Conservation (phyloP, 2,797 vertebrate species). For the Pangasius krempfi region DNA sequence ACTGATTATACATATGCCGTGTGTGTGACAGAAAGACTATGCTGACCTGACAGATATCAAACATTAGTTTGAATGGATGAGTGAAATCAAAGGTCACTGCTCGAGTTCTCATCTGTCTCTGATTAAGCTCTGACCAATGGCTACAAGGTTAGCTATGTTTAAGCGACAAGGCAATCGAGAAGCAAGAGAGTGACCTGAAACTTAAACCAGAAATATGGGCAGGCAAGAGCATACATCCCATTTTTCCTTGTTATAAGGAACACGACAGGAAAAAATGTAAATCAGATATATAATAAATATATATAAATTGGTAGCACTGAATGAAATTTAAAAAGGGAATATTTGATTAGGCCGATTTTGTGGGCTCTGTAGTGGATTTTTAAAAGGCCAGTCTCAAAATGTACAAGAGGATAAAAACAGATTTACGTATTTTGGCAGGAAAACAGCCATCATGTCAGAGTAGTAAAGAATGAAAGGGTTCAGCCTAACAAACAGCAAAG, state of each 20-base stretch:
- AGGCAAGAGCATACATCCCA: constrained; percentile 17
- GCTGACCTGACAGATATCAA: constrained; percentile 68
- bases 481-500: neutral
- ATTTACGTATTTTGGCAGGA: neutral
- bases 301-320: neutral
- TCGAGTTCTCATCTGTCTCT: constrained; percentile 77
- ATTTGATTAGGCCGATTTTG: neutral
- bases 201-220: constrained; percentile 72
- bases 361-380: neutral
- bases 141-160: constrained; percentile 72
- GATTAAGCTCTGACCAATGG: constrained; percentile 75
- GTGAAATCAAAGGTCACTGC: constrained; percentile 76
- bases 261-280: neutral
- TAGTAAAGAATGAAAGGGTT: neutral
- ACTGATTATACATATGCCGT: constrained; percentile 63
- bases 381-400: neutral
- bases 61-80: constrained; percentile 76
- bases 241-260: constrained; percentile 32
- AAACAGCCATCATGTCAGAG: neutral
- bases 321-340: neutral
- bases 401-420: neutral
- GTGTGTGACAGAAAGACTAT: constrained; percentile 63
- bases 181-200: constrained; percentile 74
- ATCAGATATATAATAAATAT: constrained; percentile 9
- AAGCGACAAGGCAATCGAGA: constrained; percentile 77